phyloP scores from a whole-genome alignment of 2,113 vertebrate species.

The Melanostigma gelatinosum region DNA sequence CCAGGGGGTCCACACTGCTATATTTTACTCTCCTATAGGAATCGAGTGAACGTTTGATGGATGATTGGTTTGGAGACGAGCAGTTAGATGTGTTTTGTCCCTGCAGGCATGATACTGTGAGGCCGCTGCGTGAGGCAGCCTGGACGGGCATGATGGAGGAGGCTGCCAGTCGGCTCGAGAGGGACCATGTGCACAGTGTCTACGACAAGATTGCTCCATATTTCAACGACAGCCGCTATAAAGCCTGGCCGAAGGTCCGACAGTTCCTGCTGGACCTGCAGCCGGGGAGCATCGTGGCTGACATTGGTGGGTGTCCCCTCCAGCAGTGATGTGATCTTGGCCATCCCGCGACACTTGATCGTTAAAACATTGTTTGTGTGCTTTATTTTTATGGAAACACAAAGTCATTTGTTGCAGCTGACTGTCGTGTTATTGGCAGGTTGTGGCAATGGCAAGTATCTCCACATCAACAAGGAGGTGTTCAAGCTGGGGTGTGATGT shows the following conservation, averaged over 20 bases:
- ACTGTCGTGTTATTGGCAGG: constrained; percentile 66
- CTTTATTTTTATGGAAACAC: not conserved
- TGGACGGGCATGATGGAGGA: constrained; percentile 78
- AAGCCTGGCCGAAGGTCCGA: constrained; percentile 85
- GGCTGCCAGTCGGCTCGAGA: constrained; percentile 83
- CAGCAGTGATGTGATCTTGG: not conserved
- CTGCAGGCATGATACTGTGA: constrained; percentile 62
- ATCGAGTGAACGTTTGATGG: not conserved
- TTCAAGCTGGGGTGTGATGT: constrained; percentile 84
- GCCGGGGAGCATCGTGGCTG: constrained; percentile 83
- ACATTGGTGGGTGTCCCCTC: constrained; percentile 77
- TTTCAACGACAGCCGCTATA: constrained; percentile 84
- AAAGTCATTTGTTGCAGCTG: not conserved
- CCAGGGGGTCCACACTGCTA: not conserved
- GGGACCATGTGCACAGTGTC: constrained; percentile 81
- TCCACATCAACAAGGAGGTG: constrained; percentile 82
- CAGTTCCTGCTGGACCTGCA: constrained; percentile 85
- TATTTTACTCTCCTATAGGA: not conserved
- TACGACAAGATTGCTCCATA: constrained; percentile 86
- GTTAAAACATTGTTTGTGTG: not conserved
- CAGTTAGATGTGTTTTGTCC: constrained; percentile 15
- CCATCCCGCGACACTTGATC: constrained; percentile 8
- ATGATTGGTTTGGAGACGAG: not conserved
- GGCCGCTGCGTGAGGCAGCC: constrained; percentile 62
- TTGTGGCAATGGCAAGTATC: constrained; percentile 86